Evolutionary conservation across 2,888 invertebrate genomes (phyloP).

Genomic region (Tholera decimalis): DNA sequence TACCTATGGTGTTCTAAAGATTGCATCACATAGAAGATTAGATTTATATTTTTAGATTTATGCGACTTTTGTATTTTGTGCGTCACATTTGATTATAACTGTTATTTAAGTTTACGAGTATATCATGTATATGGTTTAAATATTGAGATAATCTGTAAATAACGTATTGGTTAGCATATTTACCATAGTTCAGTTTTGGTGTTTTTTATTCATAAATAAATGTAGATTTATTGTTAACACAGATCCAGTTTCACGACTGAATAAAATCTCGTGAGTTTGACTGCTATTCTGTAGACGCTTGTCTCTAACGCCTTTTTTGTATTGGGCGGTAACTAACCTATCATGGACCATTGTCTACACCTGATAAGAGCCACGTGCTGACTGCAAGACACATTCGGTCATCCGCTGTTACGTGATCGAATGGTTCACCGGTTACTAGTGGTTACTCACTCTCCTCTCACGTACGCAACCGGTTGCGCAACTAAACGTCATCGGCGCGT

Average conservation of each 20-base stretch:
- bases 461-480: constrained; percentile 58
- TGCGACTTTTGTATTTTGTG: too few relatives aligned
- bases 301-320: not conserved
- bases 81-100: too few relatives aligned
- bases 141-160: too few relatives aligned
- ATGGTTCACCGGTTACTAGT: constrained; percentile 26
- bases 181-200: too few relatives aligned
- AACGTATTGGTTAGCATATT: too few relatives aligned
- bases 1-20: too few relatives aligned
- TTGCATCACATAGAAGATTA: too few relatives aligned
- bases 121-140: too few relatives aligned
- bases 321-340: not conserved
- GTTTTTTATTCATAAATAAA: too few relatives aligned
- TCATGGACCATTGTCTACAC: not conserved
- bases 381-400: constrained; percentile 46
- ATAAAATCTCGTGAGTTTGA: not conserved
- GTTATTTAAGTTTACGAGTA: too few relatives aligned
- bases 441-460: constrained; percentile 49
- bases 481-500: constrained; percentile 36
- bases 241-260: not conserved
- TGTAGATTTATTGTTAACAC: not conserved
- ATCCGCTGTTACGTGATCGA: constrained; percentile 48
- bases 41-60: too few relatives aligned
- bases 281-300: not conserved
- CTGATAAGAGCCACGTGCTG: constrained; percentile 21